phyloP scores from a whole-genome alignment of 2,113 vertebrate genomes.

The Melozone crissalis region DNA sequence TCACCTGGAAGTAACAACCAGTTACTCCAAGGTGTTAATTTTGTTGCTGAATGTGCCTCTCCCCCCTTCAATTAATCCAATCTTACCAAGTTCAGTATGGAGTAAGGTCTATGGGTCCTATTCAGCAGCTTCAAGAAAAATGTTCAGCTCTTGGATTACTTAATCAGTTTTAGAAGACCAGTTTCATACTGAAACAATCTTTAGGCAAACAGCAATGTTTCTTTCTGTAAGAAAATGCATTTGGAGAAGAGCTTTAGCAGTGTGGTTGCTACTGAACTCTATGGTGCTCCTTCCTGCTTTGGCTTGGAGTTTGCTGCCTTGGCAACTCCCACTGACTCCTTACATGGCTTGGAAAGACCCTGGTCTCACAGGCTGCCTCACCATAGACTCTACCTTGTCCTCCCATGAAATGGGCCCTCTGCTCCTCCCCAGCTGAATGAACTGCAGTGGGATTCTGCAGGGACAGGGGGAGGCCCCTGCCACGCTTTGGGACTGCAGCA shows the following conservation, averaged over 20 bases:
- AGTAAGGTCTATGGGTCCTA: background rate
- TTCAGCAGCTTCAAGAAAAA: background rate
- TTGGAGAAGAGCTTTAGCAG: background rate
- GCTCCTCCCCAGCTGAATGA: constrained; percentile 32
- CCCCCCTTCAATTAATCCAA: background rate
- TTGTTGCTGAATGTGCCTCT: background rate
- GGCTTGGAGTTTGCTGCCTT: background rate
- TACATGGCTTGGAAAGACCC: background rate
- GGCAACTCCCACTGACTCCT: constrained; percentile 7
- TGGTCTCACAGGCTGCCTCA: background rate
- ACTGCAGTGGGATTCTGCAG: constrained; percentile 11
- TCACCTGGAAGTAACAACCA: background rate
- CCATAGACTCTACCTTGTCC: constrained; percentile 48
- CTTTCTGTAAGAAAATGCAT: background rate
- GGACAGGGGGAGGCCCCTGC: constrained; percentile 4
- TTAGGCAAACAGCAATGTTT: background rate
- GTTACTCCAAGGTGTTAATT: background rate
- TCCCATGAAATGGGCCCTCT: constrained; percentile 12
- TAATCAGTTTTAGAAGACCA: background rate
- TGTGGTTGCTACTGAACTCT: background rate
- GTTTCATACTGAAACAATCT: background rate
- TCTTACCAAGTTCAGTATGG: background rate
- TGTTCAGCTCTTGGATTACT: background rate
- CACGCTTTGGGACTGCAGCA: background rate
- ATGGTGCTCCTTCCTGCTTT: background rate